These are phyloP conservation scores for Eptatretus atami DNA, from an alignment of 2,797 vertebrate species.

Conservation along the genomic window DNA sequence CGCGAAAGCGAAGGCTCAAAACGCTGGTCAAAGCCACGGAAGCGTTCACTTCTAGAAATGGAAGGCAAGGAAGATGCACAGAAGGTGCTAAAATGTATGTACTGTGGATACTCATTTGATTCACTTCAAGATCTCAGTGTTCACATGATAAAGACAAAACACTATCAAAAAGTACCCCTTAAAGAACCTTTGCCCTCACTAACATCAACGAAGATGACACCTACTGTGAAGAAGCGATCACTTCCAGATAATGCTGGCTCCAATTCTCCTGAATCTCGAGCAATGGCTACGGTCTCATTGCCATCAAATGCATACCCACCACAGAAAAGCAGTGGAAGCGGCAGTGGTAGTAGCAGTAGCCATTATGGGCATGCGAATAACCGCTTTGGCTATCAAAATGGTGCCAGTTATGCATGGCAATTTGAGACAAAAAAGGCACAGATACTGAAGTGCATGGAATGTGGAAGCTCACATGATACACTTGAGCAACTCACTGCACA, in stretches of 20 bases:
- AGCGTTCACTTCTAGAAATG: conserved; percentile 87
- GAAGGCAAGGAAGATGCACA: conserved; percentile 90
- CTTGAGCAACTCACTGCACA: conserved; percentile 89
- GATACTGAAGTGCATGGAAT: conserved; percentile 98
- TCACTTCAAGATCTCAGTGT: conserved; percentile 90
- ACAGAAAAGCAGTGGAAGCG: conserved; percentile 20
- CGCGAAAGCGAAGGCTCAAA: conserved; percentile 55
- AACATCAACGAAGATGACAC: conserved; percentile 54
- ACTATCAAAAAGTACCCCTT: conserved; percentile 99
- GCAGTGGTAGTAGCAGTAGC: conserved; percentile 16
- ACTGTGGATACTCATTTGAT: conserved; percentile 89
- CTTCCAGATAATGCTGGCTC: conserved; percentile 60
- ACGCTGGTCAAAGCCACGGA: conserved; percentile 78
- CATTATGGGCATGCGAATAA: conserved; percentile 91
- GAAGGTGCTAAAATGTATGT: conserved; percentile 98
- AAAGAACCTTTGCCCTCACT: conserved; percentile 93
- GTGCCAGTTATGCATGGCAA: conserved; percentile 96
- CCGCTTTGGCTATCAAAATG: conserved; percentile 92
- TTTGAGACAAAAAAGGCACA: conserved; percentile 92
- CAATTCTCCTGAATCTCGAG: conserved; percentile 46
- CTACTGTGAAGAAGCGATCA: conserved; percentile 63
- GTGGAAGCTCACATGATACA: conserved; percentile 86
- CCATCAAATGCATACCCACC: conserved; percentile 13
- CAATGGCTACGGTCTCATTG: neutral
- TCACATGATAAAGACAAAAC: conserved; percentile 99